Conservation (phyloP, 2,113 vertebrate genomes). For the Platycercus adscitus region DNA sequence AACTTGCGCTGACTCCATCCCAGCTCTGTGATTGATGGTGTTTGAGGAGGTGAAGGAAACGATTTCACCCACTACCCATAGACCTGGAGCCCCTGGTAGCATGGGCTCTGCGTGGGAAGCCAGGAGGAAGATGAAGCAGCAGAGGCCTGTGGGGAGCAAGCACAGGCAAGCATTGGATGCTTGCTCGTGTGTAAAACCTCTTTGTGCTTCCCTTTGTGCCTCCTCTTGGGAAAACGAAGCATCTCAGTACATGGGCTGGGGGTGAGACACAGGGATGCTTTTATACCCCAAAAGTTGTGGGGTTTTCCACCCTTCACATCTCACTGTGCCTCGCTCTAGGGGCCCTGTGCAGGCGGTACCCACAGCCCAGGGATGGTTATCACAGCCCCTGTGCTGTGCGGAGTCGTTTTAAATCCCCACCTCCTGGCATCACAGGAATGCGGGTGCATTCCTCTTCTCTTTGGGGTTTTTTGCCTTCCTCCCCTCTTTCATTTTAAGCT, state of each 20-base stretch:
- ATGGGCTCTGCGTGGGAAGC: rapidly evolving
- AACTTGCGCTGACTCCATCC: not conserved
- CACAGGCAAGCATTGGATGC: rapidly evolving
- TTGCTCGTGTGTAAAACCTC: not conserved
- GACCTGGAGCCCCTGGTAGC: not conserved
- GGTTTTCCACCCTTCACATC: rapidly evolving
- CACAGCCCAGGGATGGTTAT: not conserved
- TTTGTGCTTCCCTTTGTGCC: not conserved
- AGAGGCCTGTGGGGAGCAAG: not conserved
- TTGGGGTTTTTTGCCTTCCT: not conserved
- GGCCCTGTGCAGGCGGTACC: no score
- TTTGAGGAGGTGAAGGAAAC: not conserved
- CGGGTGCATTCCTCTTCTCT: not conserved
- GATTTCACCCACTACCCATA: rapidly evolving
- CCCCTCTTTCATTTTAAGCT: not conserved
- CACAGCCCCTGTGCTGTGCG: rapidly evolving
- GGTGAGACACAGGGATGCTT: rapidly evolving
- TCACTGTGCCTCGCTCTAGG: not conserved
- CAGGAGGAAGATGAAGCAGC: not conserved
- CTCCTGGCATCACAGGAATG: not conserved
- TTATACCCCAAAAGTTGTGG: not conserved
- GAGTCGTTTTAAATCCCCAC: not conserved
- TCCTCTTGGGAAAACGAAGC: not conserved
- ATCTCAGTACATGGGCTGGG: rapidly evolving
- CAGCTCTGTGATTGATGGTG: rapidly evolving